Base-by-base conservation (phyloP, 2,888 invertebrate genomes). In the Busseola fusca region DNA sequence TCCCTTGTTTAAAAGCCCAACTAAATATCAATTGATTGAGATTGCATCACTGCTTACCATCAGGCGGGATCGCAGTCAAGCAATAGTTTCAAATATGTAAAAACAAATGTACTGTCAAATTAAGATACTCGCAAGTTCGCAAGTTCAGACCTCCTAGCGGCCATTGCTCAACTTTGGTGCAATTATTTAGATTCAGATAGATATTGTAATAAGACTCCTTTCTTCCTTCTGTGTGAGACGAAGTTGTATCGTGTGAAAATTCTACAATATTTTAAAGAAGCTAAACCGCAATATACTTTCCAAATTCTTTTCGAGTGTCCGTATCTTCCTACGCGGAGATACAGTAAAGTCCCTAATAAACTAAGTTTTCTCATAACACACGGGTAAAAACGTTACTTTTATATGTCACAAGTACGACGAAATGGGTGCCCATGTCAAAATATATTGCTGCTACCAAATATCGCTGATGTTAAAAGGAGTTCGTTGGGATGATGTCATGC, bases 381-480 rank as follows among this genome's bases (percentile, higher is more conserved):
- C 18, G 48, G 48, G 57, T 70, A 80, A 66, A 67, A 80, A 70
- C 57, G 42, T 64, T 71, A 72, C 40, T 78, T 80, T 80, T 72
- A 76, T 78, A 58, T 3, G 64, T 76, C 69, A 21, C 62, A 76
- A 80, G 76, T 63, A 72, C 45, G 57, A 68, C 52, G 42, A 6
- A 72, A 81, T 76, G 81, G 71, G 58, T 62, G 45, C 56, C 50
- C 63, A 50, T 63, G 77, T 59, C 37, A 66, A 76, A 67, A 72
- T 81, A 68, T 78, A 81, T 68, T 54, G 30, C 72, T 45, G 27
- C 21, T 68, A 67, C 64, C 57, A 68, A 81, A 81, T 78, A 76
- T 68, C 62, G 77, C 68, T 78, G 76, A 81, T 76, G 77, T 71
- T 62, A 58, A 57, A 52, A 42, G 74, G 37, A 52, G 18, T 25